Evolutionary conservation across 2,797 vertebrate genomes (phyloP), one percentile per base, ranked within the genome.

Genomic region (Micrastur ruficollis): DNA sequence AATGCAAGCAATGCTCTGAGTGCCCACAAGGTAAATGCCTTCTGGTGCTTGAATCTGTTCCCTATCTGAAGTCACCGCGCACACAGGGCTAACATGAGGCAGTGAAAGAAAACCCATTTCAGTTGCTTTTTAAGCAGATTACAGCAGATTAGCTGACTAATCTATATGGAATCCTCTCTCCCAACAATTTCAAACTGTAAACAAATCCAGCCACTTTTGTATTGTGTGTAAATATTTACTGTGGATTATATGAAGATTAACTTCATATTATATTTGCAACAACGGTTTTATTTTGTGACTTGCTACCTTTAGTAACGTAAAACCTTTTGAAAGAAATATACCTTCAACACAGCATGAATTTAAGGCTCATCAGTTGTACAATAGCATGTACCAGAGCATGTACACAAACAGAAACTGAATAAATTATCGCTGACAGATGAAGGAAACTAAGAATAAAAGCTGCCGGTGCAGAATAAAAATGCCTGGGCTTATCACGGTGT

Each of bases 61-160:
- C 52, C 40, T 11, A 6, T 44, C 74, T 70, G 79, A 56, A 94
- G 75, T 34, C 86, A 13, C 78, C 79, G 67, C 18, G 16, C 15
- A 38, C 49, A 31, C 11, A 34, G 32, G 80, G 49, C 85, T 79
- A 76, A 86, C 62, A 8, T 46, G 84, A 95, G 91, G 74, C 72
- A 25, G 81, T 34, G 75, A 79, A 95, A 85, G 59, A 89, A 89
- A 96, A 85, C 65, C 94, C 80, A 74, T 86, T 86, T 75, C 2
- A 5, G 71, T 76, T 55, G 83, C 84, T 88, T 96, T 94, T 89
- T 93, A 97, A 97, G 95, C 38, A 97, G 97, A 97, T 97, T 96
- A 97, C 83, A 74, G 78, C 93, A 95, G 96, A 97, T 97, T 96
- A 97, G 50, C 26, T 14, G 29, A 82, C 95, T 96, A 97, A 97